Evolutionary conservation across 2,888 invertebrate species (phyloP).

Genomic region (Yponomeuta sedellus): DNA sequence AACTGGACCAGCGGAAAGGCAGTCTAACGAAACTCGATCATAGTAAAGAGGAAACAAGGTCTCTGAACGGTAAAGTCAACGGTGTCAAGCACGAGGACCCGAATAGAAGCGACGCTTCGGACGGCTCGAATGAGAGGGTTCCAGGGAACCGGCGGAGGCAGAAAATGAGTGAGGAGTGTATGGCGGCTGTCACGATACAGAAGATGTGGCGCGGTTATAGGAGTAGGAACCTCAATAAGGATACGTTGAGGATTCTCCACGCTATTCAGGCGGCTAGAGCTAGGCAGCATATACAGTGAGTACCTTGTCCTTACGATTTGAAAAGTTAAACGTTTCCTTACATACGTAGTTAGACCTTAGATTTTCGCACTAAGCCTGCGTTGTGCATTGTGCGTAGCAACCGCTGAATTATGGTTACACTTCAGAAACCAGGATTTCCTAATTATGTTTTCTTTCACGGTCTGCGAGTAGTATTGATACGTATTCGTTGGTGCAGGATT

Average conservation of each 20-base stretch:
- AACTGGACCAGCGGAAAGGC: conserved; percentile 62
- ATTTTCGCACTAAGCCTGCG: no score
- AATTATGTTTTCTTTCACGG: no score
- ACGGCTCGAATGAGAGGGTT: conserved; percentile 37
- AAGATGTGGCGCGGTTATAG: conserved; percentile 91
- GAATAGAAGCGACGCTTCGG: not conserved
- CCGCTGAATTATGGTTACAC: no score
- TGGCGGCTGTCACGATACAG: conserved; percentile 87
- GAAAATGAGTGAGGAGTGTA: conserved; percentile 53
- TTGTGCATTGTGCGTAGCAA: no score
- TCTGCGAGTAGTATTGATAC: no score
- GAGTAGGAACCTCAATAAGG: conserved; percentile 83
- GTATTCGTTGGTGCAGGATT: no score
- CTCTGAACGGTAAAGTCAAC: conserved; percentile 33
- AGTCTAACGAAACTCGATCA: conserved; percentile 46
- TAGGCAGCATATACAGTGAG: conserved; percentile 89
- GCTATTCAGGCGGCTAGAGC: conserved; percentile 86
- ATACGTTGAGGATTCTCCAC: conserved; percentile 78
- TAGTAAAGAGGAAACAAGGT: conserved; percentile 39
- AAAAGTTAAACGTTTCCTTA: no score
- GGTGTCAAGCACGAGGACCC: conserved; percentile 30
- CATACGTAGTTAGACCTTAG: no score
- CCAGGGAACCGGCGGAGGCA: conserved; percentile 62
- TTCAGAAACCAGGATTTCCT: no score
- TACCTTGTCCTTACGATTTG: conserved; percentile 21